These are phyloP conservation scores for Chaetoderma sp. DNA, from an alignment of 2,888 invertebrate species.

Conservation along the genomic window DNA sequence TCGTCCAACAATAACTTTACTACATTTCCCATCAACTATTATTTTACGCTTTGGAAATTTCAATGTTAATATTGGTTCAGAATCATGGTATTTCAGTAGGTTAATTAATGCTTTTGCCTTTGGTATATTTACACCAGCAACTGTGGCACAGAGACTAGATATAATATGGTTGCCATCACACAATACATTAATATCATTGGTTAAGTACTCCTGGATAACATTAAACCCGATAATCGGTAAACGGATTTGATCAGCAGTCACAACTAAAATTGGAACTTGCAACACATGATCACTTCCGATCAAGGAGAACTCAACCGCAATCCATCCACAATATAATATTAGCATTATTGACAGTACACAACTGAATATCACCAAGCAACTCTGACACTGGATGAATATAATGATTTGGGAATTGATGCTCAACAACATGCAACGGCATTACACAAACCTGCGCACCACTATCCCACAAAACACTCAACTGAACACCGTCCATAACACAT, in stretches of 20 bases:
- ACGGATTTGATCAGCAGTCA: neutral
- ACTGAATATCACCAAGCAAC: neutral
- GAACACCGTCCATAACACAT: neutral
- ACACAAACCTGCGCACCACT: neutral
- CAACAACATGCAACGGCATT: neutral
- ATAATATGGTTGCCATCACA: too few relatives aligned
- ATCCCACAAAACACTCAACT: neutral
- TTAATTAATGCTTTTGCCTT: too few relatives aligned
- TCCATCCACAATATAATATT: constrained; percentile 3
- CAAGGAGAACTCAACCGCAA: neutral
- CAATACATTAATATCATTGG: too few relatives aligned
- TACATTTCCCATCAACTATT: too few relatives aligned
- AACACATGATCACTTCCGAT: neutral
- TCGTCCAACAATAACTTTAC: too few relatives aligned
- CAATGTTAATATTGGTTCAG: too few relatives aligned
- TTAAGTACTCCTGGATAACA: neutral
- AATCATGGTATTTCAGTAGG: too few relatives aligned
- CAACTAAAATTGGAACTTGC: neutral
- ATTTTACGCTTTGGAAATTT: too few relatives aligned
- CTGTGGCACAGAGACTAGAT: too few relatives aligned
- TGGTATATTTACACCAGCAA: too few relatives aligned
- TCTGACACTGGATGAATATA: neutral
- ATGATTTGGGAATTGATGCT: neutral
- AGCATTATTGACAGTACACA: neutral
- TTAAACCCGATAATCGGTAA: constrained; percentile 5